Evolutionary conservation across 53 echinoderm and acorn worm species (phyloP).

Genomic region (Henricia sp.): DNA sequence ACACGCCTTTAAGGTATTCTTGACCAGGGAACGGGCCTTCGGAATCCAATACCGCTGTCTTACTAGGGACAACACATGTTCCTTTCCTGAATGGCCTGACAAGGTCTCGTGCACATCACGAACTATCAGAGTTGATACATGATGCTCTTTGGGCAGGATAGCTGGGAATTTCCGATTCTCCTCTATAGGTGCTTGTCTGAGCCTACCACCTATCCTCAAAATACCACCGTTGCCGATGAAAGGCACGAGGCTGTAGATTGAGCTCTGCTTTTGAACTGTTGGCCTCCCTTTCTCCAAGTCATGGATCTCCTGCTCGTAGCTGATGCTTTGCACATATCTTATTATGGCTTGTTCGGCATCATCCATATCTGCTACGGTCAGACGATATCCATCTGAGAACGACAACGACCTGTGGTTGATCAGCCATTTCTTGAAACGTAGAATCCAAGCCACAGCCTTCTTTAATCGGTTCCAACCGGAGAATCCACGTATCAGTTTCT

Average conservation of each 20-base stretch:
- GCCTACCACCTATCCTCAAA: conserved; percentile 50
- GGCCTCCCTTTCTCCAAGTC: neutral
- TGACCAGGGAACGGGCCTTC: conserved; percentile 11
- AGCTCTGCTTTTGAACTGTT: neutral
- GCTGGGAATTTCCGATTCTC: conserved; percentile 18
- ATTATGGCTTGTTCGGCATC: too few species aligned
- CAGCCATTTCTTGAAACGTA: too few species aligned
- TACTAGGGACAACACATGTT: conserved; percentile 33
- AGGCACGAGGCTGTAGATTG: neutral
- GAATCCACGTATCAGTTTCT: neutral
- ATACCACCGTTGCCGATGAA: conserved; percentile 11
- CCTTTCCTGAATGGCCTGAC: conserved; percentile 53
- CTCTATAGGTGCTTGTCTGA: neutral
- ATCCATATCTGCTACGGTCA: too few species aligned
- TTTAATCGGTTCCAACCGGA: neutral
- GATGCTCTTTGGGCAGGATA: conserved; percentile 35
- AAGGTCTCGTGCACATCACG: neutral
- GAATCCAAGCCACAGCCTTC: too few species aligned
- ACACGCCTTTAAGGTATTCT: conserved; percentile 35
- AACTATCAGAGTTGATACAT: neutral
- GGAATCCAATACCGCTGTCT: conserved; percentile 56
- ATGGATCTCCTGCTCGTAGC: neutral
- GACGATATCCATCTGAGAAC: too few species aligned
- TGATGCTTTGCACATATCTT: neutral
- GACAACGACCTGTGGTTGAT: too few species aligned